Evolutionary conservation across 2,888 invertebrate genomes (phyloP).

Genomic region (Rotaria magnacalcarata): DNA sequence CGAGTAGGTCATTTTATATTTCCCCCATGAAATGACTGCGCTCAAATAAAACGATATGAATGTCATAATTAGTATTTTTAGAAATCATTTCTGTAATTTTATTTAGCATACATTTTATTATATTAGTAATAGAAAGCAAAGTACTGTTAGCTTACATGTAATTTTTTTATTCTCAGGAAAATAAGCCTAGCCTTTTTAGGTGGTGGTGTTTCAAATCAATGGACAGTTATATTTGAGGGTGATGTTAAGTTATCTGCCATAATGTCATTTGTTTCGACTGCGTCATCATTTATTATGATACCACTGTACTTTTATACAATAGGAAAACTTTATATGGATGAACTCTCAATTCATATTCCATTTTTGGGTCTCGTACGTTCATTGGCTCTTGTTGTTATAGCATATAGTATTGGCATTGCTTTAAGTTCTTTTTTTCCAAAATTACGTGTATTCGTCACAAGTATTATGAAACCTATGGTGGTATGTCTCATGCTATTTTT

Average conservation of each 20-base stretch:
- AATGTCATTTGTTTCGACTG: constrained; percentile 40
- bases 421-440: constrained; percentile 38
- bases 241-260: constrained; percentile 45
- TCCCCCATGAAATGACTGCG: too few relatives aligned
- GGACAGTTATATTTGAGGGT: constrained; percentile 46
- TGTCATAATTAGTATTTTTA: too few relatives aligned
- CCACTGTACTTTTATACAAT: constrained; percentile 45
- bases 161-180: neutral
- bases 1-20: too few relatives aligned
- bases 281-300: constrained; percentile 42
- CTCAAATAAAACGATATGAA: too few relatives aligned
- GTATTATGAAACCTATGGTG: constrained; percentile 38
- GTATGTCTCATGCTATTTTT: constrained; percentile 42
- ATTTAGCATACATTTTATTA: too few relatives aligned
- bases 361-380: constrained; percentile 24
- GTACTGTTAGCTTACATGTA: neutral
- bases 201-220: constrained; percentile 40
- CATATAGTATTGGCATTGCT: constrained; percentile 37
- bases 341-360: constrained; percentile 40
- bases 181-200: neutral
- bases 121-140: too few relatives aligned
- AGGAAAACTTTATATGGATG: constrained; percentile 28
- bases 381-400: constrained; percentile 39
- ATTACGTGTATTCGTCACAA: neutral
- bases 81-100: too few relatives aligned